Evolutionary conservation across 2,888 invertebrate species (phyloP), one percentile per base, ranked within the genome.

Genomic region (Autographa pulchrina): DNA sequence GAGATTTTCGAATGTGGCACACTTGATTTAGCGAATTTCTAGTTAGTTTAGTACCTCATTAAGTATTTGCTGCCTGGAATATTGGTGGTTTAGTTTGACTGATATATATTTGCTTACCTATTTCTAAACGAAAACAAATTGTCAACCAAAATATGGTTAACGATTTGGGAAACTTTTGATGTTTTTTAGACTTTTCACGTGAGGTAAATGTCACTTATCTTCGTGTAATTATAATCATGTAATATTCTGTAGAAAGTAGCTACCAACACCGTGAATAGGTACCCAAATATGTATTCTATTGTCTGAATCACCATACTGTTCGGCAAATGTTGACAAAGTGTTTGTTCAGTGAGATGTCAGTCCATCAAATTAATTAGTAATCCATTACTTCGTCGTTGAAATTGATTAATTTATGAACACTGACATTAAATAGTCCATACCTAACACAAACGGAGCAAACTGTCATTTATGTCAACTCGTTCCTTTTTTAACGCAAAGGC

Each of bases 1-100:
- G 7, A 67, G 58, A 25, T 18, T 70, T 77, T 66, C 9, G 54
- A 4, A 75, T 64, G 75, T 59, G 38, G 66, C 67, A 20, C 65
- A n/a, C 18, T 13, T 52, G 62, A 77, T 64, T 14, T 6, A 56
- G 9, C 32, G 9, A 52, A 4, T 13, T 18, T 11, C n/a, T 11
- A 41, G 61, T 38, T 41, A 38, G 8, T 38, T 25, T 25, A 25
- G 18, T 38, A 18, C 13, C 1, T 38, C 31, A 3, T 13, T 32
- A 32, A 31, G 7, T 31, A 56, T 56, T 14, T 8, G 2, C 7
- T 31, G 32, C 31, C 8, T 25, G 32, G n/a, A n/a, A 48, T 48
- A 7, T 43, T 7, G 5, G 6, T 11, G n/a, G 6, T 48, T 43
- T 43, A 43, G 14, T 5, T 43, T 41, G 13, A 4, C 41, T 41